Percentiles rank a stretch among this genome's conserved stretches.
phyloP scores from a whole-genome alignment of 2,797 vertebrate species.

The Pelobates cultripes region DNA sequence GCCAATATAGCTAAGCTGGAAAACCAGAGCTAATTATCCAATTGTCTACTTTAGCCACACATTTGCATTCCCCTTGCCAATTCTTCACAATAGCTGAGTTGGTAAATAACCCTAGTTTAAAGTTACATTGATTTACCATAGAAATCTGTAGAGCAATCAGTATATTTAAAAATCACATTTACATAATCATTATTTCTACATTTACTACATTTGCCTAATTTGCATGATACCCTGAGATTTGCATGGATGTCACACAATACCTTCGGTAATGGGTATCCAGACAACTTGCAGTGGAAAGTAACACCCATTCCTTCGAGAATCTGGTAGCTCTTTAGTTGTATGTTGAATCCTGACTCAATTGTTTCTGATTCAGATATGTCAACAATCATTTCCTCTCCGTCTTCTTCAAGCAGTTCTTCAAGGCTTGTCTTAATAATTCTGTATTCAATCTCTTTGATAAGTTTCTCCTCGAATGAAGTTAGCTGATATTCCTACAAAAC shows the following conservation, averaged over 20 bases:
- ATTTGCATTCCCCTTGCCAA: no score
- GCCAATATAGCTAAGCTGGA: no score
- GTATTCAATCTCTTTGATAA: conserved; percentile 95
- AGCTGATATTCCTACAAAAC: conserved; percentile 88
- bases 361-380: conserved; percentile 84
- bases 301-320: conserved; percentile 92
- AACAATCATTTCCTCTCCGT: conserved; percentile 85
- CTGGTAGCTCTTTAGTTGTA: conserved; percentile 92
- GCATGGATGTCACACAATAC: conserved; percentile 66
- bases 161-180: no score
- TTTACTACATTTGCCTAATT: no score
- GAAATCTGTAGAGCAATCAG: no score
- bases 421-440: conserved; percentile 92
- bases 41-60: no score
- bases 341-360: conserved; percentile 81
- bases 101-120: no score
- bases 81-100: no score
- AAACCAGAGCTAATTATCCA: no score
- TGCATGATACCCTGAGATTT: no score
- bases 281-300: conserved; percentile 93
- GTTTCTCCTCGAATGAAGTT: conserved; percentile 92
- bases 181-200: no score
- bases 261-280: conserved; percentile 91
- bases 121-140: no score
- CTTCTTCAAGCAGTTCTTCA: conserved; percentile 89